Evolutionary conservation across 2,888 invertebrate species (phyloP), one percentile per base, ranked within the genome.

Genomic region (Phortica magna): DNA sequence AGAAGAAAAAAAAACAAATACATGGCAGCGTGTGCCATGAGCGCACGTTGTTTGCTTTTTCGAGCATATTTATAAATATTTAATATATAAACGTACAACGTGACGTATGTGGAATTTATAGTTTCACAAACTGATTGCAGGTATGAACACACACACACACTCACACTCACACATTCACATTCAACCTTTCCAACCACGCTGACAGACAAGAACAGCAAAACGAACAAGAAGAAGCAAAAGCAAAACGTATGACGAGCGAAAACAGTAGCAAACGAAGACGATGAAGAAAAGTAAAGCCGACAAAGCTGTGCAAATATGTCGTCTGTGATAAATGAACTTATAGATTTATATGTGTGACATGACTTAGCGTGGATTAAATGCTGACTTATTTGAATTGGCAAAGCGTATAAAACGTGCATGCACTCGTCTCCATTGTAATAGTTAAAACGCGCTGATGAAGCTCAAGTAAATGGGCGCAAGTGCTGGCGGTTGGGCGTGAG

Each of bases 241-340:
- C 48, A 14, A 48, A 48, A 48, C 2, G 48, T 2, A 14, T 6
- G 14, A 48, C 9, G 48, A 48, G 4, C 3, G 48, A 48, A 7
- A 9, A 48, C 10, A 48, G 43, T 7, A 43, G 10, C 7, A 43
- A 10, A 7, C 43, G 14, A 9, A 48, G 10, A 48, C 2, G 10
- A 48, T 7, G 48, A 12, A 48, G 48, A 9, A 14, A 48, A 9
- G 48, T 48, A 48, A 48, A 48, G 48, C 48, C 14, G 48, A 48
- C 48, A 48, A 64, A 64, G 64, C 64, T 64, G 64, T 64, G 64
- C 39, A 42, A 68, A 68, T 68, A 68, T 68, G 68, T 68, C 68
- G 48, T 41, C 68, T 17, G 19, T 68, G 68, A 68, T 68, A 43
- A 68, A 68, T 68, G 68, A 68, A 17, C 61, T 22, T 17, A 61